phyloP scores from a whole-genome alignment of 2,797 vertebrate genomes.

The Sciurus vulgaris region DNA sequence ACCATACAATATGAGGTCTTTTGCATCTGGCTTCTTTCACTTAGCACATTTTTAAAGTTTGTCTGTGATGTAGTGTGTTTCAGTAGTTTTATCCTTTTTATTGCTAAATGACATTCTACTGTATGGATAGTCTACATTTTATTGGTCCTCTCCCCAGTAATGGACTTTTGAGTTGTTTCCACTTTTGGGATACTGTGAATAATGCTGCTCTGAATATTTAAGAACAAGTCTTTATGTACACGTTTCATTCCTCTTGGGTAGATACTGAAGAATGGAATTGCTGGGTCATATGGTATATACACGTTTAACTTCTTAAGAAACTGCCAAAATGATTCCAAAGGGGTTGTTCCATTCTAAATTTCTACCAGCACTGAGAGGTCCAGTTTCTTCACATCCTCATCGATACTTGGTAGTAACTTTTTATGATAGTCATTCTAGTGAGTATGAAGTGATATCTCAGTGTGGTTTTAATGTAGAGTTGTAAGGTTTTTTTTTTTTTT shows the following conservation, averaged over 20 bases:
- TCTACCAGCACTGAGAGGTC: background rate
- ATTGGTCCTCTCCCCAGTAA: background rate
- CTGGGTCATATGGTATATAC: background rate
- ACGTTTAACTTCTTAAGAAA: constrained; percentile 29
- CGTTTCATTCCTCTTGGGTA: background rate
- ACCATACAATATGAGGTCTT: background rate
- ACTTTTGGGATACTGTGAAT: background rate
- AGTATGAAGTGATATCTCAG: background rate
- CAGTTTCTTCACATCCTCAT: background rate
- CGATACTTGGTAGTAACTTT: background rate
- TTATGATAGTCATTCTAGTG: background rate
- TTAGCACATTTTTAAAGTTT: background rate
- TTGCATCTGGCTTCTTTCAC: background rate
- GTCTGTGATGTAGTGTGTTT: background rate
- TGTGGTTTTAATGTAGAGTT: constrained; percentile 25
- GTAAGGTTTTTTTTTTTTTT: too few species aligned
- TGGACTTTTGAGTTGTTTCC: background rate
- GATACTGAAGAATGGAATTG: background rate
- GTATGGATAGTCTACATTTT: background rate
- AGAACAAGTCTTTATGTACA: background rate
- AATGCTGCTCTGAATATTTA: background rate
- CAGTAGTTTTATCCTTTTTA: constrained; percentile 10
- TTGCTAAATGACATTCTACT: background rate
- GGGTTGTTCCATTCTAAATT: constrained; percentile 7
- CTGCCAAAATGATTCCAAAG: constrained; percentile 24